phyloP scores from a whole-genome alignment of 1,140 invertebrate genomes.

The Trialeurodes vaporariorum region DNA sequence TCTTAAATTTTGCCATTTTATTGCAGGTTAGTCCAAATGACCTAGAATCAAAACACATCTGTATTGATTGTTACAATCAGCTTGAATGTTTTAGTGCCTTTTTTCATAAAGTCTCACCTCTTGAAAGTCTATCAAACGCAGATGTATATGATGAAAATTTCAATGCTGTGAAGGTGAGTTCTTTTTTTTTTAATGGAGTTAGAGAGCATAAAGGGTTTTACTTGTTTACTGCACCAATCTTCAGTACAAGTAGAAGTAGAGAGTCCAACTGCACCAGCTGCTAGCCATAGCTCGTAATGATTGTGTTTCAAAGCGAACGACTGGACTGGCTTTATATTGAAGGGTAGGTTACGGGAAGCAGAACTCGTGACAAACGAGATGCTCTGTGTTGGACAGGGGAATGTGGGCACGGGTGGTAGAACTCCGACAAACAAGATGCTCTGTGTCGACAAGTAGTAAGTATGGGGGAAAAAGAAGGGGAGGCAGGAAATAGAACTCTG shows the following conservation, averaged over 20 bases:
- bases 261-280: background rate
- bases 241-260: no score
- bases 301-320: no score
- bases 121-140: background rate
- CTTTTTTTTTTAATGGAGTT: background rate
- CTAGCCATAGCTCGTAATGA: background rate
- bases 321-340: no score
- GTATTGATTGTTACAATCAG: background rate
- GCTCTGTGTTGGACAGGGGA: no score
- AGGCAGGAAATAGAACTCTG: no score
- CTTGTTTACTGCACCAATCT: no score
- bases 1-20: background rate
- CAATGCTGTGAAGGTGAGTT: background rate
- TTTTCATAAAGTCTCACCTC: background rate
- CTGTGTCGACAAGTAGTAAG: no score
- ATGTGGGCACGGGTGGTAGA: no score
- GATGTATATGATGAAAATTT: background rate
- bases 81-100: background rate
- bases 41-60: background rate
- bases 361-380: no score
- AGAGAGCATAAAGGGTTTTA: background rate
- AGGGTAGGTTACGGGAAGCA: no score
- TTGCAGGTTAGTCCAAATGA: background rate
- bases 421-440: no score
- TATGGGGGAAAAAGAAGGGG: no score